Base-by-base conservation (phyloP, 1,140 invertebrate genomes). In the Tenebrio molitor region DNA sequence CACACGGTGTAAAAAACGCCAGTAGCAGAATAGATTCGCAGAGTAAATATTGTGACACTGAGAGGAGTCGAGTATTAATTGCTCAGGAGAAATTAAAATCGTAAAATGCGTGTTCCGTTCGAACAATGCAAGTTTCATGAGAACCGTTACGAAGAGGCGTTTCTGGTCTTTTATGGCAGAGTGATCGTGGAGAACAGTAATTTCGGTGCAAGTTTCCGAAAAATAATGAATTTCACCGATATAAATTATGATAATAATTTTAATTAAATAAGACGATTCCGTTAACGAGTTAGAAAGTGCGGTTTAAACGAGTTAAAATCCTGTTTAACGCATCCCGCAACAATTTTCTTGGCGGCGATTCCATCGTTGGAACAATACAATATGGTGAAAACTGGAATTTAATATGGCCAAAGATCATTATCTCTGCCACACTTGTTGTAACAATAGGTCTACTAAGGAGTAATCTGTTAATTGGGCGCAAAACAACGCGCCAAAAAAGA, bases 371-470 rank as follows among this genome's bases (percentile, higher is more conserved):
- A 29, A 29, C 25, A 3, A 29, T 29, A 50, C 44, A 50, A 50
- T 50, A 50, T 50, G 17, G 44, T 50, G 44, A 50, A 50, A 50
- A 50, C 19, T 50, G 15, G 44, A 50, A 19, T 50, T 50, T 50
- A 50, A 50, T 50, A 50, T 50, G 44, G 10, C 17, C 44, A 17
- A 2, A 8, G 44, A 50, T 50, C 44, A 50, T 50, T 50, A 50
- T 50, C 44, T 50, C 44, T 19, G 44, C 16, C 44, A 50, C 44
- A 50, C 15, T 50, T 21, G 44, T 21, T 19, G 19, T 17, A 50
- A 50, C 44, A 50, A 50, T 50, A 50, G 44, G 16, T 1, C 17
- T 17, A 50, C 19, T 50, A 19, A 50, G 17, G 17, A 16, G 16
- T 50, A 50, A 50, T 50, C 44, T 50, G 44, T 50, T 50, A 50